Conservation (phyloP, 1,140 invertebrate genomes). For the Cydia amplana region DNA sequence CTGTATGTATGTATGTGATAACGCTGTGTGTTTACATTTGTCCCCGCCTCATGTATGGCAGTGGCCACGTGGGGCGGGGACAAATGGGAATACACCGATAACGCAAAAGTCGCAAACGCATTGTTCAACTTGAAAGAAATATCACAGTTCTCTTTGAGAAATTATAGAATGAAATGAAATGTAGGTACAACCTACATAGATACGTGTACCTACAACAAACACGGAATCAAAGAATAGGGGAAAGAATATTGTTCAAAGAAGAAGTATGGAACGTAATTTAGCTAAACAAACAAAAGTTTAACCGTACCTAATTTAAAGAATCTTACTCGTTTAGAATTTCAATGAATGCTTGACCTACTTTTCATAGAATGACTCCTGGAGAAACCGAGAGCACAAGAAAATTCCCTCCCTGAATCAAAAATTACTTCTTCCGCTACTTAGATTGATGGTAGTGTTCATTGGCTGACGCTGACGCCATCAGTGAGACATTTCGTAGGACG, state of each 20-base stretch:
- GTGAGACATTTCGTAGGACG: slow-evolving; percentile 16
- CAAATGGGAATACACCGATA: too few relatives aligned
- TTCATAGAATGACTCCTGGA: background rate
- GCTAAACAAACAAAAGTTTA: background rate
- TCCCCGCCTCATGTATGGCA: too few relatives aligned
- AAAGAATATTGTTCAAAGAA: background rate
- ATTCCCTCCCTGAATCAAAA: slow-evolving; percentile 11
- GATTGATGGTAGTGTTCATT: background rate
- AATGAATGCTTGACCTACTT: background rate
- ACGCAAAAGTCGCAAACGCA: too few relatives aligned
- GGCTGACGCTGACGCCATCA: slow-evolving; percentile 8
- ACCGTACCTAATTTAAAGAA: background rate
- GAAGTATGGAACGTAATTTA: background rate
- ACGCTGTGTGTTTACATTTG: too few relatives aligned
- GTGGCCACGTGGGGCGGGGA: too few relatives aligned
- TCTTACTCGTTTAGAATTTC: background rate
- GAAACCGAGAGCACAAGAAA: background rate
- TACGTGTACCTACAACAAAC: background rate
- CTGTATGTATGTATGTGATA: too few relatives aligned
- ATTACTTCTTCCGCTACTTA: background rate
- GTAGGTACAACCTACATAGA: background rate
- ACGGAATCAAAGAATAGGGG: background rate
- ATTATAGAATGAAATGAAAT: too few relatives aligned
- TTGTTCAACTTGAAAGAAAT: too few relatives aligned
- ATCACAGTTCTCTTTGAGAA: too few relatives aligned